Evolutionary conservation across 2,888 invertebrate species (phyloP), one percentile per base, ranked within the genome.

Genomic region (Pachymerium ferrugineum): DNA sequence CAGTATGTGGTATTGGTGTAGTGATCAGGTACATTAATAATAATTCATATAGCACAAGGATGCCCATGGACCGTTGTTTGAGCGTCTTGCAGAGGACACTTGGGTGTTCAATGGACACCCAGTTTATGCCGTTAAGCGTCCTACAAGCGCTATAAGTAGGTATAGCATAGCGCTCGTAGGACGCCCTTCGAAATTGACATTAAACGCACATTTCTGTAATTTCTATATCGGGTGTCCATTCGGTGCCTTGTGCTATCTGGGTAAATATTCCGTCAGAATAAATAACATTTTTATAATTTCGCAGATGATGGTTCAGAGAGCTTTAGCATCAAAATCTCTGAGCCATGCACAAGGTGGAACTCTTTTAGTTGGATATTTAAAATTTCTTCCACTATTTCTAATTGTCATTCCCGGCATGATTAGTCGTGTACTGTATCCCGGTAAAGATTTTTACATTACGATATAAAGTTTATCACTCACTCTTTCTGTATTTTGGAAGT

Each of bases 391-490:
- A 0, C 76, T 85, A 29, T 85, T 85, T 77, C 78, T 85, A 74
- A 84, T 85, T 79, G 83, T 85, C n/a, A 79, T 86, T 79, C 86
- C 86, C 1, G 86, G 86, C 38, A 86, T 86, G 86, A 84, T 85
- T 28, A 83, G 84, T 69, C 78, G 86, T 22, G 83, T 85, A n/a
- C 78, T 85, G 2, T 85, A 81, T 77, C 78, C 82, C 4, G 80
- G 82, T 78, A 78, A 79, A 69, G 19, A 5, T 16, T 4, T 3
- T 16, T 25, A 31, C 16, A 25, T 25, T 2, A 16, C 2, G 22
- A 16, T 16, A 30, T 68, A 68, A 68, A 68, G 0, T 29, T 10
- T 25, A 68, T 3, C 5, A 29, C 30, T 30, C 29, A 70, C 29
- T 12, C 3, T 70, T 30, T 30, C 28, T 31, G 29, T 33, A 3